These are phyloP conservation scores for Drosophila mercatorum DNA, from an alignment of 2,888 invertebrate species.

Conservation along the genomic window DNA sequence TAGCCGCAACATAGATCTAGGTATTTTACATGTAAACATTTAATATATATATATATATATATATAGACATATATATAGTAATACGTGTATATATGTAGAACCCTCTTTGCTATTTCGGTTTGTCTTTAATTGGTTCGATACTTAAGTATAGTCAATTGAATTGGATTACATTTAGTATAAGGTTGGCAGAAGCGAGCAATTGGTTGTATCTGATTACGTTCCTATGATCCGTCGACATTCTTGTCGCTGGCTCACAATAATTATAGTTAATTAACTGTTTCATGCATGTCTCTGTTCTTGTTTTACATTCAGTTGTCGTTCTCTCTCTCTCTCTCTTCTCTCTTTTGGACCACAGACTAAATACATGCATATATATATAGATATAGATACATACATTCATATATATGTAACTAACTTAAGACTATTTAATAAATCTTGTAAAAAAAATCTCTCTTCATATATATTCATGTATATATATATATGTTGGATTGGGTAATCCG, in stretches of 20 bases:
- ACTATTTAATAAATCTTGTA: conserved; percentile 48
- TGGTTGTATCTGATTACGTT: conserved; percentile 45
- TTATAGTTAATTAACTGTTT: conserved; percentile 27
- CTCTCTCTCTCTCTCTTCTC: not conserved
- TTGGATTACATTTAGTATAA: conserved; percentile 45
- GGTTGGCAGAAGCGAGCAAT: conserved; percentile 75
- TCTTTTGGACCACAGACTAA: conserved; percentile 54
- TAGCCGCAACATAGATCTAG: conserved; percentile 5
- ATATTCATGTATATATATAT: not conserved
- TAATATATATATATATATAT: not conserved
- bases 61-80: conserved; percentile 2
- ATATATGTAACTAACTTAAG: conserved; percentile 44
- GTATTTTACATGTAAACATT: conserved; percentile 21
- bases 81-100: conserved; percentile 15
- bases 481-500: not conserved
- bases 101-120: conserved; percentile 5
- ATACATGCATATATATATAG: conserved; percentile 9
- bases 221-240: conserved; percentile 16
- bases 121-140: conserved; percentile 12
- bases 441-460: conserved; percentile 6
- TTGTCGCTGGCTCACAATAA: conserved; percentile 1
- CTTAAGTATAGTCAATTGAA: conserved; percentile 32
- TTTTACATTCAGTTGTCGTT: too few relatives aligned
- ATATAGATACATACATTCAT: conserved; percentile 1
- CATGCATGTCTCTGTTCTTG: conserved; percentile 26